Base-by-base conservation (phyloP, 1,140 invertebrate species). In the Polypedilum vanderplanki region DNA sequence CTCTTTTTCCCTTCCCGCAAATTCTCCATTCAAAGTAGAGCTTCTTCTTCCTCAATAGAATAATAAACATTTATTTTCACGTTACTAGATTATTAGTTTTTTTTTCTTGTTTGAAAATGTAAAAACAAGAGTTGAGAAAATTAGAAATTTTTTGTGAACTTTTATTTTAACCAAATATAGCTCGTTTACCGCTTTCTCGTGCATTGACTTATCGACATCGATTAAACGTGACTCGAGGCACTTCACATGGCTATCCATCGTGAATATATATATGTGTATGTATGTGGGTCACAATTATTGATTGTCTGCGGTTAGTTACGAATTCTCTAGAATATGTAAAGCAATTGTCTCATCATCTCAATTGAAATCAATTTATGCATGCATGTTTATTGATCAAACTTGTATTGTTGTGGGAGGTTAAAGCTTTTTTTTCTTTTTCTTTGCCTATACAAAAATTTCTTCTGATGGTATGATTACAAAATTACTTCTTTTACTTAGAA, bases 371-470 rank as follows among this genome's bases (percentile, higher is more conserved):
- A 57, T 57, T 57, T 57, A 57, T 12, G n/a, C 41, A 46, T 46
- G 41, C n/a, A n/a, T n/a, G n/a, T 57, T 57, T 57, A 57, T 57
- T 57, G 46, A 57, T 57, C 46, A 57, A 57, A 57, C 46, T 57
- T 57, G 46, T 57, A n/a, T 12, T 12, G 46, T 12, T 12, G 46
- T n/a, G 15, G n/a, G 12, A 57, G n/a, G n/a, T n/a, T 15, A 57
- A n/a, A 57, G 15, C 9, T 46, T 46, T 15, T 46, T 8, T 9
- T 57, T 57, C 46, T 57, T 15, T 57, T 57, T 15, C 10, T 0
- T 57, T 12, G 3, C 46, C 46, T 57, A 46, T n/a, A 57, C 46
- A 57, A 8, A 57, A n/a, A 12, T 57, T 57, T 57, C 15, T n/a
- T 3, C 12, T 57, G 12, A 10, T 12, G 12, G n/a, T 57, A 57